These are phyloP conservation scores for Beris chalybata DNA, from an alignment of 2,888 invertebrate genomes.

Conservation along the genomic window DNA sequence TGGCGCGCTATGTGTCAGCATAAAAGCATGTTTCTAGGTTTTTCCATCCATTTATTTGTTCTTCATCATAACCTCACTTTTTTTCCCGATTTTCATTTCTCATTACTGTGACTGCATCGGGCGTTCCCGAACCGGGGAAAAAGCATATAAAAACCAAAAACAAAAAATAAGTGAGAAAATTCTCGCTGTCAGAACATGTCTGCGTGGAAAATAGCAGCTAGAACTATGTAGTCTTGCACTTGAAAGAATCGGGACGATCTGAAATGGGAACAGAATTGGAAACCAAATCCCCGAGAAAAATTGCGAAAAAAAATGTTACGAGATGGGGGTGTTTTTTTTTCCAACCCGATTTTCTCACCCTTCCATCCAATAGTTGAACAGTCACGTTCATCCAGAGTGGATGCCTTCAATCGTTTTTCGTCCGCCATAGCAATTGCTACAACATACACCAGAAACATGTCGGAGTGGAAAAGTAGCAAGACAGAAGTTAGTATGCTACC, in stretches of 20 bases:
- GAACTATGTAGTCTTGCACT: constrained; percentile 25
- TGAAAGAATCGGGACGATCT: constrained; percentile 32
- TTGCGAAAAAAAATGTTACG: constrained; percentile 10
- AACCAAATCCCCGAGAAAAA: constrained; percentile 34
- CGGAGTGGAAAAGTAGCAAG: background rate
- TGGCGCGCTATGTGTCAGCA: too few relatives aligned
- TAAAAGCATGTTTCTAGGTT: too few relatives aligned
- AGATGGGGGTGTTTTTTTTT: background rate
- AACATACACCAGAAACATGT: background rate
- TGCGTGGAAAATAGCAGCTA: constrained; percentile 19
- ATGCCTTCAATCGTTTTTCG: constrained; percentile 7
- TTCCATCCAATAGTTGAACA: constrained; percentile 14
- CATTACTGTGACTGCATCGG: constrained; percentile 11
- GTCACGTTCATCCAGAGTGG: constrained; percentile 13
- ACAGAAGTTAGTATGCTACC: background rate
- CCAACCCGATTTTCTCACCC: background rate
- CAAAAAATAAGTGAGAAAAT: constrained; percentile 35
- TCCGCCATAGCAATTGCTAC: constrained; percentile 5
- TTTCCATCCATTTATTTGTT: constrained; percentile 1
- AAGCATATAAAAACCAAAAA: background rate
- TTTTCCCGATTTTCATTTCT: constrained; percentile 11
- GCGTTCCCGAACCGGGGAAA: background rate
- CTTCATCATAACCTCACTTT: constrained; percentile 3
- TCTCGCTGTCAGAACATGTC: constrained; percentile 35
- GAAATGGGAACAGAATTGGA: constrained; percentile 34